Evolutionary conservation across 2,797 vertebrate species (phyloP), one percentile per base, ranked within the genome.

Genomic region (Eupleurogrammus muticus): DNA sequence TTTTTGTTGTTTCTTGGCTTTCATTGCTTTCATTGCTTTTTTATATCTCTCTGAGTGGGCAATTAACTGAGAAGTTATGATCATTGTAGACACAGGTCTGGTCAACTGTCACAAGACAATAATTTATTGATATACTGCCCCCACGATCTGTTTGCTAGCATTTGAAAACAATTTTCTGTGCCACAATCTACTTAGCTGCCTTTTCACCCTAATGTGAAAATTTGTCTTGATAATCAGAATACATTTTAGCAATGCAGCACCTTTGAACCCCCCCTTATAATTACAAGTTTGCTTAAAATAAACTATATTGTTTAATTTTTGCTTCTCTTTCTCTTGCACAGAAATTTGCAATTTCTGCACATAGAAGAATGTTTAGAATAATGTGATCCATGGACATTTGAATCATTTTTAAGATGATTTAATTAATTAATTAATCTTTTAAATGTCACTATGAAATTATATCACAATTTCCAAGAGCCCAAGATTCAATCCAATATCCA

Each of bases 161-260:
- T 57, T 44, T 5, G 24, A 53, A 70, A 73, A 75, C 28, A 55
- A 71, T 32, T 55, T 38, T 1, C 11, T 19, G 19, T 63, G 8
- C 47, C 1, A 2, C 51, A 52, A 49, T 55, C n/a, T 12, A 38
- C 46, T 57, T 55, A n/a, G 28, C 46, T 36, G 12, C 48, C 44
- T 51, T 55, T 14, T 51, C 14, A 35, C 56, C 4, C 21, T 53
- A 32, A 62, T 40, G 69, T 70, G 55, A 82, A 77, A 75, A 59
- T 67, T 47, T n/a, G 21, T 62, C 57, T 66, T 28, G 58, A 75
- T 28, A 28, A 28, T 80, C 52, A 68, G 64, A 79, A 54, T 51
- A n/a, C 55, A 66, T 72, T 42, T 42, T 52, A 53, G n/a, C 71
- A 61, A 48, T n/a, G n/a, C 32, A 4, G 17, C 38, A 52, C 21